phyloP scores from a whole-genome alignment of 2,888 invertebrate species.

The Rhorus exstirpatorius region DNA sequence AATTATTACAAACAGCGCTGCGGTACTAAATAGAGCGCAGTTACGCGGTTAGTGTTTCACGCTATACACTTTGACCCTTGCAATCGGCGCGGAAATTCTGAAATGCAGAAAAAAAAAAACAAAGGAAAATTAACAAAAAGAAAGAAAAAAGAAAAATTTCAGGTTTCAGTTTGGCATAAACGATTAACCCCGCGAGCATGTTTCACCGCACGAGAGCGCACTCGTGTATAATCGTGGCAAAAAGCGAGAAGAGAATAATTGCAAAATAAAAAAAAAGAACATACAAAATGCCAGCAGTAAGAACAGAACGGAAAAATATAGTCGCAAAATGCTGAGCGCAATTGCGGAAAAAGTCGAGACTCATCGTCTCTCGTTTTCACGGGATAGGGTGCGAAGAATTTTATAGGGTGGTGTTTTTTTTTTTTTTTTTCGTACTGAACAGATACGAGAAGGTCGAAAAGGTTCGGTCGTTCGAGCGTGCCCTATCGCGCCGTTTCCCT shows the following conservation, averaged over 20 bases:
- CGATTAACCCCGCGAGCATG: neutral
- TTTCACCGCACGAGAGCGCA: too few species aligned
- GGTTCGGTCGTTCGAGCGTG: slow-evolving; percentile 68
- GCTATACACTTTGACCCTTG: neutral
- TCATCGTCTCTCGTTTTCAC: neutral
- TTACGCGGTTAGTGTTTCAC: too few species aligned
- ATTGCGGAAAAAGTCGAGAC: neutral
- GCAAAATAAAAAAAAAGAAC: slow-evolving; percentile 4
- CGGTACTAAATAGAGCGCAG: too few species aligned
- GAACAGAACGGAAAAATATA: neutral
- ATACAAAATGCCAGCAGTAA: neutral
- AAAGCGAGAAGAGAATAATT: neutral
- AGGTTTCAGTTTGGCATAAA: neutral
- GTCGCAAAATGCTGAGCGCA: neutral
- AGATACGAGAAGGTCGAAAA: slow-evolving; percentile 24
- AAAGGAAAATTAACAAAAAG: too few species aligned
- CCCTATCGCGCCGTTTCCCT: slow-evolving; percentile 70
- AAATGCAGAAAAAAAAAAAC: neutral
- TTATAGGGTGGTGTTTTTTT: too few species aligned
- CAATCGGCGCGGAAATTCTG: neutral
- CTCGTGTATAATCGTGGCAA: too few species aligned
- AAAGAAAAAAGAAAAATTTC: neutral
- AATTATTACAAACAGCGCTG: too few species aligned
- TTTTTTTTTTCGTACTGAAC: neutral
- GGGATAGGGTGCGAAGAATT: too few species aligned